Conservation (phyloP, 2,113 vertebrate species). For the Hippocampus guttulatus region DNA sequence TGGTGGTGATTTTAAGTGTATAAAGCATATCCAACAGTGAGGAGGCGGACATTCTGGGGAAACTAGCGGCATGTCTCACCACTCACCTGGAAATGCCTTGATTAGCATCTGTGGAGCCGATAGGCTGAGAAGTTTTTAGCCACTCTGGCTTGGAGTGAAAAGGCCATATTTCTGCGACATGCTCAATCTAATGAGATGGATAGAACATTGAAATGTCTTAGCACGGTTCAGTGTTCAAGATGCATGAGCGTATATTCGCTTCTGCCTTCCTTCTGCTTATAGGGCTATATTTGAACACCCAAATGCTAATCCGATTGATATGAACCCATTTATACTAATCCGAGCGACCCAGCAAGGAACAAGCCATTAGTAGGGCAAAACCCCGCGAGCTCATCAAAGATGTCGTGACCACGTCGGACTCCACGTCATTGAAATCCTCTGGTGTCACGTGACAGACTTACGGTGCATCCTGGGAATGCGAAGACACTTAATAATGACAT, state of each 20-base stretch:
- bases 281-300: not conserved
- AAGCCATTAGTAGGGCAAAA: constrained; percentile 1
- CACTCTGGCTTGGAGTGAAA: not conserved
- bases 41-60: not conserved
- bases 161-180: not conserved
- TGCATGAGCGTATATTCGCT: not conserved
- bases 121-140: not conserved
- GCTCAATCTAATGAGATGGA: not conserved
- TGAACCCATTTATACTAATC: constrained; percentile 9
- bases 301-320: constrained; percentile 6
- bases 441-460: constrained; percentile 2
- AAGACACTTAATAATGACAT: not conserved
- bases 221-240: not conserved
- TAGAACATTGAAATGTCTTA: not conserved
- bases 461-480: not conserved
- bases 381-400: not conserved
- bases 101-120: not conserved
- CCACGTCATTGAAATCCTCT: not conserved
- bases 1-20: not conserved
- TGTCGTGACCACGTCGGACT: not conserved
- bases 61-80: not conserved
- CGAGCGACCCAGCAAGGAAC: constrained; percentile 1
- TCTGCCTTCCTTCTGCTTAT: not conserved
- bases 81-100: not conserved
- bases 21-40: not conserved